A percentile compares a stretch with the other conserved stretches of the same genome.
Conservation (phyloP, 2,888 invertebrate species). For the Sphecodes monilicornis region DNA sequence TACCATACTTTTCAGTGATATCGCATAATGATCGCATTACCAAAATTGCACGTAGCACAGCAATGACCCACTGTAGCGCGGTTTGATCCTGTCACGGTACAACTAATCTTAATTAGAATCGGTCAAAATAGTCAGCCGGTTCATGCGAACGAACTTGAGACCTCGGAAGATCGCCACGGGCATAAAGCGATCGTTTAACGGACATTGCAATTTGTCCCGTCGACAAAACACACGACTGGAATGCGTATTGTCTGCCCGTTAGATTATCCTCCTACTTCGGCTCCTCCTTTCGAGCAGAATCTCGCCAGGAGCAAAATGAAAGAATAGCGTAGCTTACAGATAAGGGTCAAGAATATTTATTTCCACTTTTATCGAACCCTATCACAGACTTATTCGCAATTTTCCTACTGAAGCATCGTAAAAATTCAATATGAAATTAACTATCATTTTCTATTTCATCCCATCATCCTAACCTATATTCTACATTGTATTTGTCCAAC, state of each 20-base stretch:
- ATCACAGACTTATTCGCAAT: neutral
- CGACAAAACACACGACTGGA: constrained; percentile 81
- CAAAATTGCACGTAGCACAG: neutral
- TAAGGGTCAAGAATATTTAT: constrained; percentile 16
- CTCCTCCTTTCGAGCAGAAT: constrained; percentile 29
- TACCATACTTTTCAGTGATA: neutral
- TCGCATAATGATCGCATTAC: neutral
- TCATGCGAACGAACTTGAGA: constrained; percentile 53
- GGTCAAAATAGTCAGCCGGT: constrained; percentile 42
- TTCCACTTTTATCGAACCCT: neutral
- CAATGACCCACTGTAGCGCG: neutral
- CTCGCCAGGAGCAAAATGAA: constrained; percentile 37
- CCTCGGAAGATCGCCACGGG: constrained; percentile 68
- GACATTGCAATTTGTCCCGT: constrained; percentile 82
- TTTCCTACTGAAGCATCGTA: neutral
- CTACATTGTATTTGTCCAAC: neutral
- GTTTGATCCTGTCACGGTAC: constrained; percentile 23
- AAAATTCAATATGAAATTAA: neutral
- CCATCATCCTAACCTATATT: too few species aligned
- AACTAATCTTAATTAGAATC: constrained; percentile 41
- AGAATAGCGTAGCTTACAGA: constrained; percentile 13
- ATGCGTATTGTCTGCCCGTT: constrained; percentile 80
- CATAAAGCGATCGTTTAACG: constrained; percentile 81
- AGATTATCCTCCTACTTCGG: constrained; percentile 60
- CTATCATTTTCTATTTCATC: neutral